Conservation (phyloP, 2,888 invertebrate genomes). For the Cerceris ruficornis region DNA sequence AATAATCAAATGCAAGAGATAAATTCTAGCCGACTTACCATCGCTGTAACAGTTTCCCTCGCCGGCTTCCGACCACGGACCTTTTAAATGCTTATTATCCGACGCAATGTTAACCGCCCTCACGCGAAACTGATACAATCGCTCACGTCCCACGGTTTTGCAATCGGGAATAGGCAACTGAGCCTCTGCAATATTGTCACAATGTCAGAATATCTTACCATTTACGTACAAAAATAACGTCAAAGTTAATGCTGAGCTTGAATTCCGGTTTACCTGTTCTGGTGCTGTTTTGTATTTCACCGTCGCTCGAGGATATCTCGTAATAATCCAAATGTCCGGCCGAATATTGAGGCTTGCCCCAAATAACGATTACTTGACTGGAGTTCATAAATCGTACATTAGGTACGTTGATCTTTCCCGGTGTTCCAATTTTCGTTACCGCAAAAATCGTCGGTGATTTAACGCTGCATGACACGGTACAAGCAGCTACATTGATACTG, state of each 20-base stretch:
- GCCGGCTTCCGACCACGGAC: constrained; percentile 81
- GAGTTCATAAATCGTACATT: constrained; percentile 81
- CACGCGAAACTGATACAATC: constrained; percentile 76
- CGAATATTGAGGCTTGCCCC: constrained; percentile 81
- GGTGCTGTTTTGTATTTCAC: constrained; percentile 73
- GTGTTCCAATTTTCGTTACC: constrained; percentile 86
- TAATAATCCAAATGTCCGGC: constrained; percentile 83
- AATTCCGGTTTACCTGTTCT: constrained; percentile 70
- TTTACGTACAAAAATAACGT: constrained; percentile 5
- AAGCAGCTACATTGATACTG: constrained; percentile 87
- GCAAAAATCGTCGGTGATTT: constrained; percentile 83
- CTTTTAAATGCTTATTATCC: constrained; percentile 72
- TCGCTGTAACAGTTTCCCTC: constrained; percentile 80
- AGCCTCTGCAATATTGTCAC: constrained; percentile 64
- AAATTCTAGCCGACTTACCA: constrained; percentile 61
- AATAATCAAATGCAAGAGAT: not conserved
- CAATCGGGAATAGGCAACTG: constrained; percentile 79
- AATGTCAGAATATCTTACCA: not conserved
- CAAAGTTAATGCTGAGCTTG: too few relatives aligned
- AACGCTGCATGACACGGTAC: constrained; percentile 87
- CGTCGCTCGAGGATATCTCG: constrained; percentile 81
- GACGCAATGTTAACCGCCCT: constrained; percentile 79
- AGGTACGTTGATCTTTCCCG: constrained; percentile 81
- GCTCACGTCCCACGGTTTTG: constrained; percentile 72
- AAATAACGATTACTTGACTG: constrained; percentile 81